A percentile compares a stretch with the other conserved stretches of the same genome.
These are phyloP conservation scores for Sylvilagus floridanus DNA, from an alignment of 2,797 vertebrate genomes.

Conservation along the genomic window DNA sequence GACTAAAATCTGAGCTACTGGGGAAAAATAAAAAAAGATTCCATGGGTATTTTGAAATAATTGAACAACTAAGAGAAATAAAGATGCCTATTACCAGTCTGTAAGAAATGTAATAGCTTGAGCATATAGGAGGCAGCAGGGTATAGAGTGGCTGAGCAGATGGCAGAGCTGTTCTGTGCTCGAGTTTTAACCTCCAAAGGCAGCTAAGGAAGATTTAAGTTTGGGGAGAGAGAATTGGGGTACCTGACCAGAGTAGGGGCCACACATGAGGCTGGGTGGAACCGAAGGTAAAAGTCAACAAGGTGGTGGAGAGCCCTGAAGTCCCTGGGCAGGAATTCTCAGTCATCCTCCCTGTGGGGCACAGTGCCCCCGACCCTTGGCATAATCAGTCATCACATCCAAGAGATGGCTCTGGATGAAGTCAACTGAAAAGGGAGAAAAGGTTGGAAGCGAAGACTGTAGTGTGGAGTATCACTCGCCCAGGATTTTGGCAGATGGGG, in stretches of 20 bases:
- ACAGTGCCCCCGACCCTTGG: background rate
- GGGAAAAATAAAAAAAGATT: background rate
- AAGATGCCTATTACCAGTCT: background rate
- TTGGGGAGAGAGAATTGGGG: background rate
- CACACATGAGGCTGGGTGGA: background rate
- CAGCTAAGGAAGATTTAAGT: background rate
- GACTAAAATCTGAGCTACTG: background rate
- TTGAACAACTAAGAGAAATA: slow-evolving; percentile 28
- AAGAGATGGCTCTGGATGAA: background rate
- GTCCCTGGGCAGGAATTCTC: background rate
- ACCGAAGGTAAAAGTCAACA: background rate
- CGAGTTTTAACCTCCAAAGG: background rate
- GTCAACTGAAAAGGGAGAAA: background rate
- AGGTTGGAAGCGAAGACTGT: background rate
- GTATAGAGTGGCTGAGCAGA: background rate
- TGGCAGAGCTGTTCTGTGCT: background rate
- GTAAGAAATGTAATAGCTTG: background rate
- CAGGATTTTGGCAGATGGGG: background rate
- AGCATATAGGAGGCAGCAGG: background rate
- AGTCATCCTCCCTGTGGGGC: background rate
- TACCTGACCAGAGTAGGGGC: background rate
- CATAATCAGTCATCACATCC: background rate
- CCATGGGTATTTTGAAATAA: slow-evolving; percentile 3
- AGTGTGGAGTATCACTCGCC: background rate
- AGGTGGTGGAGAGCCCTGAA: background rate